Evolutionary conservation across 2,888 invertebrate genomes (phyloP).

Genomic region (Nomada hirtipes): DNA sequence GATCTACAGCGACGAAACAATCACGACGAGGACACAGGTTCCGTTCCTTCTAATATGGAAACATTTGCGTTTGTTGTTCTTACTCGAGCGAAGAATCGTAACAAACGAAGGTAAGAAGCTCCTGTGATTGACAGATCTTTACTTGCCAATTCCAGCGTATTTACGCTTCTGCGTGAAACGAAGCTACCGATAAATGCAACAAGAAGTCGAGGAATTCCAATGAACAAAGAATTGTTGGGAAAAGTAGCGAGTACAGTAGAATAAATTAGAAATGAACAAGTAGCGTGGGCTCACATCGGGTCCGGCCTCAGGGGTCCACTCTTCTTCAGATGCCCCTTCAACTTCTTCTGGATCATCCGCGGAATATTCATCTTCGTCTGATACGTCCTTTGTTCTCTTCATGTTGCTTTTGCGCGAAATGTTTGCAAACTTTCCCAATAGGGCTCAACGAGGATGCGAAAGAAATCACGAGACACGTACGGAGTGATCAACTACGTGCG

Average conservation of each 20-base stretch:
- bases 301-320: conserved; percentile 82
- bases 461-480: conserved; percentile 52
- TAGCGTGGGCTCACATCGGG: conserved; percentile 78
- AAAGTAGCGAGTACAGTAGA: not conserved
- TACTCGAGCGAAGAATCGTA: conserved; percentile 8
- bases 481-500: conserved; percentile 65
- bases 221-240: not conserved
- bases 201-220: not conserved
- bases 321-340: conserved; percentile 83
- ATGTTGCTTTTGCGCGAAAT: conserved; percentile 82
- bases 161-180: not conserved
- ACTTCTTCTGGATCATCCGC: conserved; percentile 84
- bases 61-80: not conserved
- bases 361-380: conserved; percentile 83
- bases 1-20: not conserved
- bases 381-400: conserved; percentile 83
- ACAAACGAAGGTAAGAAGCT: not conserved
- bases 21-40: no score
- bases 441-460: conserved; percentile 58
- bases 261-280: conserved; percentile 41
- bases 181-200: not conserved
- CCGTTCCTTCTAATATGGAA: not conserved
- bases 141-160: conserved; percentile 21
- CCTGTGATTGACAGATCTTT: conserved; percentile 45
- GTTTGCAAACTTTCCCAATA: conserved; percentile 73